A percentile compares a stretch with the other conserved stretches of the same genome.
Conservation (phyloP, 2,113 vertebrate genomes). For the Pycnonotus jocosus region DNA sequence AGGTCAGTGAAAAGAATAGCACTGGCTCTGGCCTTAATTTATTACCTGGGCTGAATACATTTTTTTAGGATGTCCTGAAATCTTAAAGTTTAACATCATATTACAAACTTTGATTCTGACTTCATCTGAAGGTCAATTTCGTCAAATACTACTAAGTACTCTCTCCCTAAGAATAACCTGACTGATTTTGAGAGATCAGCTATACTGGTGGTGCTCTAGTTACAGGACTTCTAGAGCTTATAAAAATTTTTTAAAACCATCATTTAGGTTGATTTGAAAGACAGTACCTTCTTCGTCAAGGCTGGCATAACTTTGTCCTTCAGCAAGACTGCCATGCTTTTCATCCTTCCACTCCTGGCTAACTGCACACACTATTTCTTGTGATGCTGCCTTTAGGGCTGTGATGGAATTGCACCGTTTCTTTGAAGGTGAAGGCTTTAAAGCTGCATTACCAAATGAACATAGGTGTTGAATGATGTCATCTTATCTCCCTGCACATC, state of each 20-base stretch:
- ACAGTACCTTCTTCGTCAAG: slow-evolving; percentile 90
- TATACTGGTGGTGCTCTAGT: neutral
- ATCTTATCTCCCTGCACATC: neutral
- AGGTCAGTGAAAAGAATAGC: neutral
- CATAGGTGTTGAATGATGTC: neutral
- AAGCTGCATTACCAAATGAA: slow-evolving; percentile 71
- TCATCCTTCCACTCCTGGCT: slow-evolving; percentile 83
- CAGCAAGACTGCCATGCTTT: slow-evolving; percentile 77
- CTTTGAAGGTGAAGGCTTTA: slow-evolving; percentile 92
- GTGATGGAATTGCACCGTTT: slow-evolving; percentile 88
- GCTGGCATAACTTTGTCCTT: slow-evolving; percentile 88
- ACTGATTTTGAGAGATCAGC: neutral
- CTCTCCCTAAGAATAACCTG: neutral
- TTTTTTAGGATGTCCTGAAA: neutral
- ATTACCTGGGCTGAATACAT: rapidly evolving
- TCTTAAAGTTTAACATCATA: neutral
- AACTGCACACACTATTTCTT: slow-evolving; percentile 85
- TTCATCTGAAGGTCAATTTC: neutral
- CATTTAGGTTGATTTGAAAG: neutral
- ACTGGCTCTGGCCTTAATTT: neutral
- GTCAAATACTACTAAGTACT: neutral
- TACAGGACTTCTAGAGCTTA: neutral
- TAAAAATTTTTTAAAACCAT: neutral
- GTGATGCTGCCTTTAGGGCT: slow-evolving; percentile 88
- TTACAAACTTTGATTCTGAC: neutral